These are phyloP conservation scores for Lasioglossum marginatum DNA, from an alignment of 2,888 invertebrate genomes.

Conservation along the genomic window DNA sequence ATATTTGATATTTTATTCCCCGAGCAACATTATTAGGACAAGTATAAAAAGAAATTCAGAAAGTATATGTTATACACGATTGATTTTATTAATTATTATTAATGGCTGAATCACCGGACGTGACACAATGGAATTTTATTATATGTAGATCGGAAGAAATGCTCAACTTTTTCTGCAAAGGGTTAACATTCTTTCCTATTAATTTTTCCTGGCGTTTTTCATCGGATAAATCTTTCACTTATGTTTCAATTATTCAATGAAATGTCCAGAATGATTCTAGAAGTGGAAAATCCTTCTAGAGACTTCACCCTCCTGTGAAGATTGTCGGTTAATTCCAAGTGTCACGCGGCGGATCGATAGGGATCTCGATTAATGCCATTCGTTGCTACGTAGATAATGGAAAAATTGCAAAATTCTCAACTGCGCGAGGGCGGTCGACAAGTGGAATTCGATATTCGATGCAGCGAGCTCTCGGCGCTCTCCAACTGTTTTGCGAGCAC, in stretches of 20 bases:
- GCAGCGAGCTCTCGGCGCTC: constrained; percentile 40
- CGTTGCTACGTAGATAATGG: constrained; percentile 25
- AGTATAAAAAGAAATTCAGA: no score
- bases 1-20: no score
- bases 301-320: background rate
- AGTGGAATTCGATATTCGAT: constrained; percentile 64
- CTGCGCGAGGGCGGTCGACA: constrained; percentile 48
- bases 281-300: background rate
- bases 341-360: background rate
- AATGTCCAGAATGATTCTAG: background rate
- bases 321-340: background rate
- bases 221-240: background rate
- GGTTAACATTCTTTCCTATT: background rate
- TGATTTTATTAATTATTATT: no score
- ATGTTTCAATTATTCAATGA: no score
- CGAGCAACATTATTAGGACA: no score
- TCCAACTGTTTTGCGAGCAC: constrained; percentile 68
- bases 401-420: constrained; percentile 60
- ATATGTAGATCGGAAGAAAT: no score
- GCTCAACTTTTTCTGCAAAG: no score
- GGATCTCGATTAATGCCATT: constrained; percentile 26
- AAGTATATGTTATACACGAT: no score
- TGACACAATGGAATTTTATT: no score
- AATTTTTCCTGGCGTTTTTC: background rate
- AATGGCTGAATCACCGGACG: no score